A percentile compares a stretch with the other conserved stretches of the same genome.
Conservation (phyloP, 1,140 invertebrate species). For the Nephila pilipes region DNA sequence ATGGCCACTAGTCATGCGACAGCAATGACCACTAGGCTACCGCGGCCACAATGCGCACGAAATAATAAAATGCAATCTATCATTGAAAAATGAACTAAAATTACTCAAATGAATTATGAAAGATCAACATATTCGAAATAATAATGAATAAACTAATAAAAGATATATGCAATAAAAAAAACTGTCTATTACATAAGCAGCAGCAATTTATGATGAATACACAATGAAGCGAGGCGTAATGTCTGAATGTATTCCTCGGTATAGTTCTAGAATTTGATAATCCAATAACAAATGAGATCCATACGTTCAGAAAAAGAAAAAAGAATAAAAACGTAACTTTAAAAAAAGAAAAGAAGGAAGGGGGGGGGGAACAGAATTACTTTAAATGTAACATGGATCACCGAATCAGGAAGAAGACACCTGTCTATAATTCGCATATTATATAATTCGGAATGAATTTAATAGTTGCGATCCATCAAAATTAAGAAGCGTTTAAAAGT, state of each 20-base stretch:
- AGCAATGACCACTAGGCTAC: too few relatives aligned
- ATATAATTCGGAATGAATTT: neutral
- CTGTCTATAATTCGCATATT: neutral
- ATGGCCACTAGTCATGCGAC: too few relatives aligned
- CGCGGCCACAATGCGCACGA: too few relatives aligned
- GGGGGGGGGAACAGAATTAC: neutral
- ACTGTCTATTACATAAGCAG: too few relatives aligned
- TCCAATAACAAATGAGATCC: neutral
- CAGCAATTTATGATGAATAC: too few relatives aligned
- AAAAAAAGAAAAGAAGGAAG: neutral
- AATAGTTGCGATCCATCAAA: neutral
- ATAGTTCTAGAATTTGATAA: neutral
- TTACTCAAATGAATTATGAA: too few relatives aligned
- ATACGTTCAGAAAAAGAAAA: neutral
- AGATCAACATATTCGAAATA: too few relatives aligned
- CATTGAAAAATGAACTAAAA: too few relatives aligned
- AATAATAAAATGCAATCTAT: too few relatives aligned
- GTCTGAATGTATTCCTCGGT: neutral
- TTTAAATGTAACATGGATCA: neutral
- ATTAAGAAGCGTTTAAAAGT: neutral
- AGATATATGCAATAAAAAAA: too few relatives aligned
- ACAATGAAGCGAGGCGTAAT: neutral
- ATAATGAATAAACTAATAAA: too few relatives aligned
- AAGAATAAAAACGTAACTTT: neutral
- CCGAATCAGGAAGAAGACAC: conserved; percentile 9